Evolutionary conservation across 2,888 invertebrate species (phyloP).

Genomic region (Dermolepida albohirtum): DNA sequence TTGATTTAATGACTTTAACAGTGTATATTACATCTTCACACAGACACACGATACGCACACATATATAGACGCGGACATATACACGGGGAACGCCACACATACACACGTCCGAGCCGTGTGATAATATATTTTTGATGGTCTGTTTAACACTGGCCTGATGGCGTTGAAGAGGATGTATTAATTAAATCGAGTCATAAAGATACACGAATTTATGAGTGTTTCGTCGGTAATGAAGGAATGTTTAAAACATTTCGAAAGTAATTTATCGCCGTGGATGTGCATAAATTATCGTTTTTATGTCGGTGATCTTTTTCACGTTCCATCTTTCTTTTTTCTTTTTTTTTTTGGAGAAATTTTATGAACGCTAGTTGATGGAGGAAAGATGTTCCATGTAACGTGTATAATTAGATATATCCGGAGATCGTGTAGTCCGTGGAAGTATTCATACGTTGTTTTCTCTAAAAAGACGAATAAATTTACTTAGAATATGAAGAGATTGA

Average conservation of each 20-base stretch:
- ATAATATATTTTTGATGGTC: conserved; percentile 38
- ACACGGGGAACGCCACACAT: not conserved
- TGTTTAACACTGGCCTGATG: conserved; percentile 36
- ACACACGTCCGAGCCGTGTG: conserved; percentile 5
- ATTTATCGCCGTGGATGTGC: conserved; percentile 30
- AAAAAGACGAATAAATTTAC: too few species aligned
- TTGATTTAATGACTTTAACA: conserved; percentile 34
- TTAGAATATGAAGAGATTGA: too few species aligned
- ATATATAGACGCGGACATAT: not conserved
- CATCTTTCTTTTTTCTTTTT: not conserved
- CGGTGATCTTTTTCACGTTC: not conserved
- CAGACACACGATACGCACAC: conserved; percentile 1
- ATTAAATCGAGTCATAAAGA: conserved; percentile 32
- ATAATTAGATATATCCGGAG: too few species aligned
- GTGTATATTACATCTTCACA: conserved; percentile 15
- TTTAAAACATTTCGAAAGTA: conserved; percentile 36
- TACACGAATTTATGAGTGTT: conserved; percentile 36
- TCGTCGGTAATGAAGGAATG: conserved; percentile 32
- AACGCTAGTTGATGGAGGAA: too few species aligned
- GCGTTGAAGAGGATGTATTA: conserved; percentile 37
- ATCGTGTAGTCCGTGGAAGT: too few species aligned
- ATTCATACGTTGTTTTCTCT: too few species aligned
- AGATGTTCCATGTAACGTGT: too few species aligned
- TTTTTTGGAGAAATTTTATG: not conserved
- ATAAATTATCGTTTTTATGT: conserved; percentile 36